phyloP scores from a whole-genome alignment of 2,888 invertebrate genomes.

The Phortica okadai region DNA sequence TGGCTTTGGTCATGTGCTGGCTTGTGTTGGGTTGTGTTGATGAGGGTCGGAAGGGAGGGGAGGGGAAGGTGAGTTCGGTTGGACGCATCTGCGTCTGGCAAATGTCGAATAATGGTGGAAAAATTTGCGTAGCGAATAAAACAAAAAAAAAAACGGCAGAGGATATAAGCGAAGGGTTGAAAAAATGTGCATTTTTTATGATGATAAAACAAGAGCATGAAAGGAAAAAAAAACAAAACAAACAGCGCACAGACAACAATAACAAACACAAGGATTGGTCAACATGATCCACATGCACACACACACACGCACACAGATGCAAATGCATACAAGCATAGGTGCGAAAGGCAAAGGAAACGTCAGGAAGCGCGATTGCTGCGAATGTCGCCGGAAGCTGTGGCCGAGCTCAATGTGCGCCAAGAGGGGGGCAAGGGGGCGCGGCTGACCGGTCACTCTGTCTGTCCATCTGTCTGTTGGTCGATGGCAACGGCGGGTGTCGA shows the following conservation, averaged over 20 bases:
- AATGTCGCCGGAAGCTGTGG: slow-evolving; percentile 21
- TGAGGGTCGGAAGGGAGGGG: neutral
- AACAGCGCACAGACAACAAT: slow-evolving; percentile 2
- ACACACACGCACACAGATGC: slow-evolving; percentile 4
- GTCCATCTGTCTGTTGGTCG: neutral
- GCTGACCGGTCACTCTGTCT: neutral
- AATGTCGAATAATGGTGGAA: slow-evolving; percentile 27
- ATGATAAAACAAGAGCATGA: slow-evolving; percentile 16
- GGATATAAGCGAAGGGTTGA: slow-evolving; percentile 6
- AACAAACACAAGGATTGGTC: slow-evolving; percentile 35
- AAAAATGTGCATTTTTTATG: slow-evolving; percentile 32
- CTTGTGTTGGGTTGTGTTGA: too few species aligned
- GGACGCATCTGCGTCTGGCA: slow-evolving; percentile 32
- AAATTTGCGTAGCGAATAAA: slow-evolving; percentile 26
- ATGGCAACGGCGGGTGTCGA: slow-evolving; percentile 6
- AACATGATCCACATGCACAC: slow-evolving; percentile 29
- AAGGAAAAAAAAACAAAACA: slow-evolving; percentile 12
- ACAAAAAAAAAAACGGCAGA: neutral
- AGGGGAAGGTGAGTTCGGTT: neutral
- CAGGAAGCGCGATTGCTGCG: neutral
- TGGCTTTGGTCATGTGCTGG: too few species aligned
- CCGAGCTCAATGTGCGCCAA: neutral
- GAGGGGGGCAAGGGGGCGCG: neutral
- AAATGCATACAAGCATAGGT: neutral
- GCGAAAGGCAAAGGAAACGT: neutral